Evolutionary conservation across 2,797 vertebrate genomes (phyloP), one percentile per base, ranked within the genome.

Genomic region (Melanotaenia nigrans): DNA sequence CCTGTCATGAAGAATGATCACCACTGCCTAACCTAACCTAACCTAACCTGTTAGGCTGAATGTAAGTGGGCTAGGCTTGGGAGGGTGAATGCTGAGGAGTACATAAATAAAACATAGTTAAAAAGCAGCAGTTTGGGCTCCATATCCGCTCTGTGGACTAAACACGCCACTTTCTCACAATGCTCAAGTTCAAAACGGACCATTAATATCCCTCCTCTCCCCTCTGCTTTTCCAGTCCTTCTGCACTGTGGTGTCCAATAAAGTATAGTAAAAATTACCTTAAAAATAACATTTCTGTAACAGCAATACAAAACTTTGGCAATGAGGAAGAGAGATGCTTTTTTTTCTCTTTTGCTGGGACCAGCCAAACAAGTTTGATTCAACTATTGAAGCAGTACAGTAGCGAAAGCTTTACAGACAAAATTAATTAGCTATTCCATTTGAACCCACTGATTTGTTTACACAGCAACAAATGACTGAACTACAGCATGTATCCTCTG

Each of bases 361-460:
- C 92, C 92, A 91, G 92, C 92, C 90, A 89, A 90, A 90, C 89
- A 90, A 86, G 65, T 86, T 58, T 61, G 85, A 85, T 84, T 87
- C 71, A 75, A 64, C 86, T 68, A 56, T 54, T 67, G 70, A 65
- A 81, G 77, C 74, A 65, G 69, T 61, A 61, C 36, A 73, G 65
- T 18, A 67, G 67, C 77, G 72, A 85, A 83, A 78, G 60, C 55
- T 65, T 25, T 61, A 84, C 68, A 67, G 61, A 53, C 54, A 61
- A 82, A 80, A 84, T 65, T 0, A 76, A 65, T 68, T 32, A 68
- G 33, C 56, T 63, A 0, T 35, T 62, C 57, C 57, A 4, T 54
- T 68, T 78, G 25, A 79, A 75, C 22, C 25, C 59, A 49, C 5
- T 61, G 51, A 83, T 61, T 72, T 65, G 68, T 75, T 74, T 82